Evolutionary conservation across 1,140 invertebrate genomes (phyloP), one percentile per base, ranked within the genome.

Genomic region (Zophobas atratus): DNA sequence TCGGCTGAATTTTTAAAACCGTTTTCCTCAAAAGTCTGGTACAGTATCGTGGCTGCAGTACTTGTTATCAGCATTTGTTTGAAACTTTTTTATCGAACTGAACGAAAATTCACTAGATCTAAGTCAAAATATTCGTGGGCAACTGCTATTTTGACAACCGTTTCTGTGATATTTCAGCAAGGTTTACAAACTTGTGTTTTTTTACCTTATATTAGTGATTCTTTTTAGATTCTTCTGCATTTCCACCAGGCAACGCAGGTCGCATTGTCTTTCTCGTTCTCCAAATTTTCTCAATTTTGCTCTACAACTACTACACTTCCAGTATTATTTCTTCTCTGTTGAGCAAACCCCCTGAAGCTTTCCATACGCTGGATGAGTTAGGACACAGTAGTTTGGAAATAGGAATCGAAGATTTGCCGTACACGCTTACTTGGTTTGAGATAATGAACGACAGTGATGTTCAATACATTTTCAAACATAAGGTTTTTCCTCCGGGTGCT

Each of bases 301-400:
- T 85, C 5, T 86, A 86, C 77, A 86, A 86, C 71, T 86, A 85
- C 63, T 86, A 86, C 78, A 86, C 86, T 2, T 86, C 86, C 0
- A 85, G 84, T 77, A 84, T 86, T 53, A 84, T 86, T 6, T 86
- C 85, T 1, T 84, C 84, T 0, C 78, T 86, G 1, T 72, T 86
- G 3, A 86, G 81, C 46, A 81, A 79, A 48, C 75, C 80, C 6
- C 81, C 82, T 34, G 55, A 76, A 75, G 72, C 78, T 0, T 72
- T 84, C 20, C 76, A 77, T 57, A 82, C 81, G 5, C 77, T 84
- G 20, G 51, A 77, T 33, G 84, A 84, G 60, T 77, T 84, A 20
- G 70, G 80, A 8, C 77, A 82, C 35, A 84, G 84, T 63, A 72
- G 76, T 32, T 57, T 84, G 3, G 76, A 80, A 73, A 77, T 84